Evolutionary conservation across 2,888 invertebrate species (phyloP), one percentile per base, ranked within the genome.

Genomic region (Sarcophaga subvicina): DNA sequence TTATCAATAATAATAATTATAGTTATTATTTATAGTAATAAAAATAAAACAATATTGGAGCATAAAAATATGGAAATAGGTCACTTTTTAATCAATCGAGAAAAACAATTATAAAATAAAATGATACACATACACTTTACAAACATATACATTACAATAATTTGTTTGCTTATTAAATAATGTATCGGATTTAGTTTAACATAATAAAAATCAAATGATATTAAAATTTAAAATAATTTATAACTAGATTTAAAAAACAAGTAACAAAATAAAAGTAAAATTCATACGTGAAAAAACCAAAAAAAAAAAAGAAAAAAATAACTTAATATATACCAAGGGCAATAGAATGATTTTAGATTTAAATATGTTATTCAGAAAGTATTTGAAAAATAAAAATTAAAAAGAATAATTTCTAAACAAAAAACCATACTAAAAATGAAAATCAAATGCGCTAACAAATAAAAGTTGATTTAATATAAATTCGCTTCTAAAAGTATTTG

Each of bases 1-100:
- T 49, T 59, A 66, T 73, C 62, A 63, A 64, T 71, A 70, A 37
- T 66, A 72, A 80, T 62, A 60, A 60, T 54, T 54, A 80, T 67
- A 73, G 66, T 80, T 27, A 80, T 73, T 70, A 70, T 72, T 27
- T 11, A 71, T 71, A 54, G 45, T 80, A 17, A 14, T 25, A 47
- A 63, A 45, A 67, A 20, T 67, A 14, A 64, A 64, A 3, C 37
- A 20, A 20, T 37, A 10, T 37, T 37, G 37, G 45, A 17, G 37
- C n/a, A 49, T 75, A 47, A 64, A 49, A 49, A 75, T 54, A 54
- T 17, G 54, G 17, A 54, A 54, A 54, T 12, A 54, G 54, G 54
- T 54, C 14, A 54, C 14, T 54, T 54, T 54, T 54, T 54, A 14
- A 54, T 54, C 12, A 14, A 14, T 12, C 17, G 1, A 4, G 17